These are phyloP conservation scores for Xylocampa areola DNA, from an alignment of 2,888 invertebrate genomes.

Conservation along the genomic window DNA sequence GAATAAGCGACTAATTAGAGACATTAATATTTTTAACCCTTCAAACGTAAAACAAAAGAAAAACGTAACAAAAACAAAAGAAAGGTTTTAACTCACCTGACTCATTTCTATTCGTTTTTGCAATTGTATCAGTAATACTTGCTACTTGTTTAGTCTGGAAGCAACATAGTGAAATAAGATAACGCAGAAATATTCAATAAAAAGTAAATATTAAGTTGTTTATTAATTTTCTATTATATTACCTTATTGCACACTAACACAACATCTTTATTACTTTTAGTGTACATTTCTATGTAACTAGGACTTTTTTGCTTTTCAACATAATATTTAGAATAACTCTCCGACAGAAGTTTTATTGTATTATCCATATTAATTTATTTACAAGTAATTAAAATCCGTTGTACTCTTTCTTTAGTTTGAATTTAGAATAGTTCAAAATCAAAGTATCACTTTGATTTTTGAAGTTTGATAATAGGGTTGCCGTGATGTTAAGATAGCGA, in stretches of 20 bases:
- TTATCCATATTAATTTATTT: constrained; percentile 64
- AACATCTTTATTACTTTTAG: constrained; percentile 73
- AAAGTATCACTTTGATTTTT: constrained; percentile 8
- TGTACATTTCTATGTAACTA: constrained; percentile 82
- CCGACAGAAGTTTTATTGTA: constrained; percentile 68
- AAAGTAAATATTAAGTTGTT: no score
- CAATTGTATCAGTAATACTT: constrained; percentile 43
- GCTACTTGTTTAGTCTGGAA: constrained; percentile 70
- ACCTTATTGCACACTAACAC: constrained; percentile 77
- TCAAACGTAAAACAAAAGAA: no score
- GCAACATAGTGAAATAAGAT: no score
- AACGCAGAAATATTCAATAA: no score
- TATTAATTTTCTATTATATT: no score
- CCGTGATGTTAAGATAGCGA: not conserved
- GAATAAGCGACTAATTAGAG: no score
- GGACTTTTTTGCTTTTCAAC: constrained; percentile 78
- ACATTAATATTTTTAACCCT: no score
- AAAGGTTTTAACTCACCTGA: constrained; percentile 62
- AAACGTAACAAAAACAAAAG: no score
- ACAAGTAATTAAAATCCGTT: constrained; percentile 28
- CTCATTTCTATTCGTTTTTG: constrained; percentile 62
- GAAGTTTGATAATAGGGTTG: not conserved
- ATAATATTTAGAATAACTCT: constrained; percentile 71
- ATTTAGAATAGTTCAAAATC: constrained; percentile 9
- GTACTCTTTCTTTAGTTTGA: constrained; percentile 21